Base-by-base conservation (phyloP, 2,113 vertebrate species). In the Cynocephalus volans region DNA sequence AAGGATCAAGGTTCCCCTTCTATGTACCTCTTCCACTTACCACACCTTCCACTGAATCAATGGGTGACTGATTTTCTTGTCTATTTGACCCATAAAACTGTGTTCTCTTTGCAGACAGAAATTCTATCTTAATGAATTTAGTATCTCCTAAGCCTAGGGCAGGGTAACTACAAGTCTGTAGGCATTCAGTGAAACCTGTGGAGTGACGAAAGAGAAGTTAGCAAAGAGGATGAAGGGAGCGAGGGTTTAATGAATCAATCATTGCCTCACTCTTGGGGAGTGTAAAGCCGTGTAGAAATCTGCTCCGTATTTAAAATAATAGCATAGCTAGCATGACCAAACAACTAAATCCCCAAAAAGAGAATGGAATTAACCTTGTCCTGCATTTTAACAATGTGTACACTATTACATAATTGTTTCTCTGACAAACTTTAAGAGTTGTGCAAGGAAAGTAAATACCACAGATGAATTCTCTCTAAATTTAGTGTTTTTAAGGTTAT, bases 381-480 rank as follows among this genome's bases (percentile, higher is more conserved):
- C 12, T 60, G 10, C 19, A 58, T 81, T 86, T 21, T 93, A 97
- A 77, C 48, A 76, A 6, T 41, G 6, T 33, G 58, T 24, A 86
- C 8, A 82, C 24, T 54, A 64, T 67, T n/a, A 81, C 10, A 65
- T 18, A 90, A 65, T 5, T 67, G 41, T 41, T 88, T 90, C 36
- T 92, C 84, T 92, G 28, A 86, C n/a, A 82, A 81, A 98, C 41
- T 77, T 60, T 18, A 76, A 84, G 36, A 58, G 4, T 52, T 76
- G 8, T 41, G 12, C 1, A 80, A 33, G 28, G 12, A 87, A 54
- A 88, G 36, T 19, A 75, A 17, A 80, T 81, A n/a, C 7, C 36
- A 93, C 28, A 31, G n/a, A 81, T 1, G 69, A 77, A 48, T 72
- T 86, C 2, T 36, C 64, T 89, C 26, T 96, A 67, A 84, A 94